Conservation (phyloP, 92 coral and sea anemone species). For the Paramuricea clavata region DNA sequence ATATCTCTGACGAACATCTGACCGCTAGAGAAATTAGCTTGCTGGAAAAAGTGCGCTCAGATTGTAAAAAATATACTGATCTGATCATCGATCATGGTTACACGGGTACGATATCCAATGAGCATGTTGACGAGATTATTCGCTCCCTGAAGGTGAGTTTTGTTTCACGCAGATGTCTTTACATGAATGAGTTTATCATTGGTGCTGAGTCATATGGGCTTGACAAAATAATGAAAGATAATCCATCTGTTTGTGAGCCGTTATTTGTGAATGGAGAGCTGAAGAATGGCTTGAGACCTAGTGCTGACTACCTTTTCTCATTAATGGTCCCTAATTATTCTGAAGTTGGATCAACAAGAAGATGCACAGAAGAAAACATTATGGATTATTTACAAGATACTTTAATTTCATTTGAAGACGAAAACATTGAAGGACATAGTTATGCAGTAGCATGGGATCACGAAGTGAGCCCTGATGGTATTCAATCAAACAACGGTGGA, state of each 20-base stretch:
- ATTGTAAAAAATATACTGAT: background rate
- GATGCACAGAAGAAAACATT: slow-evolving; percentile 53
- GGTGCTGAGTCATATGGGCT: slow-evolving; percentile 1
- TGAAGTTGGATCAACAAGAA: slow-evolving; percentile 56
- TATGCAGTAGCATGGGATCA: slow-evolving; percentile 46
- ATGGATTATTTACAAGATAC: slow-evolving; percentile 69
- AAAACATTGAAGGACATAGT: slow-evolving; percentile 47
- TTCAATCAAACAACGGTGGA: too few species aligned
- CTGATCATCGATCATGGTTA: slow-evolving; percentile 17
- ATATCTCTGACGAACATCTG: slow-evolving; percentile 38
- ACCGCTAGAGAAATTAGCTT: slow-evolving; percentile 38
- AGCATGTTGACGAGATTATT: slow-evolving; percentile 11
- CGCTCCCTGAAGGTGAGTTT: slow-evolving; percentile 14
- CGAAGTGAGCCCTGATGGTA: slow-evolving; percentile 41
- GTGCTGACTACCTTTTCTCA: slow-evolving; percentile 67
- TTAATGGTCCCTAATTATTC: slow-evolving; percentile 60
- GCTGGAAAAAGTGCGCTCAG: slow-evolving; percentile 12
- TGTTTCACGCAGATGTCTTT: background rate
- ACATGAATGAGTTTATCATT: slow-evolving; percentile 7
- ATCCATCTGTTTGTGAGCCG: background rate
- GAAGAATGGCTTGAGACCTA: slow-evolving; percentile 28
- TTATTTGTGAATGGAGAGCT: background rate
- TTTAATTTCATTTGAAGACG: slow-evolving; percentile 56
- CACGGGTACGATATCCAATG: background rate
- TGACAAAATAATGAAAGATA: background rate